Base-by-base conservation (phyloP, 2,113 vertebrate species). In the Ammodytes dubius region DNA sequence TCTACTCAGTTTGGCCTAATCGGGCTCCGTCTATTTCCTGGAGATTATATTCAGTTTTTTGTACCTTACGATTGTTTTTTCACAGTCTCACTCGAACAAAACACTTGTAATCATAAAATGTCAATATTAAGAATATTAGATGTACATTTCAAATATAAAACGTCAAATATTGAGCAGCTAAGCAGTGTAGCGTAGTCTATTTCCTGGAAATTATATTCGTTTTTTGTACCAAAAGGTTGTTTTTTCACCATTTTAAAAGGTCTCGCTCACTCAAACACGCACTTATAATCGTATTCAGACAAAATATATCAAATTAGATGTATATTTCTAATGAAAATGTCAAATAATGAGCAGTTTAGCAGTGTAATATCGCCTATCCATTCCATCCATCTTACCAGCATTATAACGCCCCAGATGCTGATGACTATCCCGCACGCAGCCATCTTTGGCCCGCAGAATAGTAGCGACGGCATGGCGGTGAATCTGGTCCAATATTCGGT, bases 341-440 rank as follows among this genome's bases (percentile, higher is more conserved):
- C 4, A 8, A 42, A 7, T n/a, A 7, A 17, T n/a, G 17, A n/a
- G 3, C 6, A 8, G 6, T 7, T 6, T 4, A 0, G 14, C 43
- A 12, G 0, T 4, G 4, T 3, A 11, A 6, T 5, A 2, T 40
- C 46, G 4, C 58, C 0, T 11, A 0, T 2, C 79, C 9, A 7
- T 47, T 7, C 6, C 14, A 0, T 6, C 11, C 40, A 0, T 40
- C 96, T 96, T 88, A 98, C 97, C 97, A 98, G 90, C 97, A 98
- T 98, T 61, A 98, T 95, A 81, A 98, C 96, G 15, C 97, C 97
- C 97, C 97, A 98, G 77, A 95, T 95, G 83, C 97, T 98, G 68
- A 98, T 96, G 46, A 98, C 97, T 64, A 98, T 97, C 59, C 97
- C 97, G 88, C 97, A 98, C 43, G 97, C 97, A 40, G 97, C 97